Percentiles rank a stretch among this genome's conserved stretches.
Conservation (phyloP, 2,113 vertebrate genomes). For the Protobothrops mucrosquamatus region DNA sequence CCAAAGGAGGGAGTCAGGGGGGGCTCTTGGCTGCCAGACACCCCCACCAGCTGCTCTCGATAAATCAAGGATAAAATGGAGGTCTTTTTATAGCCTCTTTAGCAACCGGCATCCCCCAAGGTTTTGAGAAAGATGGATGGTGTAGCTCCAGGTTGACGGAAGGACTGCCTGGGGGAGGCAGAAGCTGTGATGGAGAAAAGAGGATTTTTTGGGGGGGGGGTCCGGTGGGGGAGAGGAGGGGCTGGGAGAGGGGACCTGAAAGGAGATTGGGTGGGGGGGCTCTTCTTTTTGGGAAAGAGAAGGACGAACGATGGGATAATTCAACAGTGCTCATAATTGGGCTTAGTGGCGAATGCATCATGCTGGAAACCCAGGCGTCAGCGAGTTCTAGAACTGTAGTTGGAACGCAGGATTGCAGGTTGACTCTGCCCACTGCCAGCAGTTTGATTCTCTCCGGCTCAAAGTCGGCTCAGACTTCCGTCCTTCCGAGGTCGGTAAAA, state of each 20-base stretch:
- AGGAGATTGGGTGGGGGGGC: background rate
- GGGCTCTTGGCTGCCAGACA: background rate
- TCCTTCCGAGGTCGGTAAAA: too few species aligned
- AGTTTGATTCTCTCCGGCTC: too few species aligned
- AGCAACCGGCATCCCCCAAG: constrained; percentile 35
- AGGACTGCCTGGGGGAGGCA: background rate
- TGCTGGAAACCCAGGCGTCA: too few species aligned
- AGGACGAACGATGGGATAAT: background rate
- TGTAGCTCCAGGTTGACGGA: constrained; percentile 3
- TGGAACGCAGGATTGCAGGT: too few species aligned
- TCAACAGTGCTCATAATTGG: background rate
- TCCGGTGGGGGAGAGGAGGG: background rate
- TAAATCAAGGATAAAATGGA: constrained; percentile 43
- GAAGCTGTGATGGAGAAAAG: background rate
- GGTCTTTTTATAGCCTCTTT: constrained; percentile 1
- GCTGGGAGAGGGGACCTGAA: background rate
- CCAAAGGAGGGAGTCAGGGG: background rate
- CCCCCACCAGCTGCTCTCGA: constrained; percentile 5
- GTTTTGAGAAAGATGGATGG: constrained; percentile 31
- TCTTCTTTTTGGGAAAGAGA: background rate
- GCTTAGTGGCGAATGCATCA: too few species aligned
- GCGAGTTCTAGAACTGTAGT: too few species aligned
- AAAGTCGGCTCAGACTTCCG: too few species aligned
- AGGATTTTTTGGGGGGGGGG: background rate
- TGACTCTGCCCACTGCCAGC: too few species aligned